A percentile compares a stretch with the other conserved stretches of the same genome.
phyloP scores from a whole-genome alignment of 1,140 invertebrate genomes.

The Panonychus citri region DNA sequence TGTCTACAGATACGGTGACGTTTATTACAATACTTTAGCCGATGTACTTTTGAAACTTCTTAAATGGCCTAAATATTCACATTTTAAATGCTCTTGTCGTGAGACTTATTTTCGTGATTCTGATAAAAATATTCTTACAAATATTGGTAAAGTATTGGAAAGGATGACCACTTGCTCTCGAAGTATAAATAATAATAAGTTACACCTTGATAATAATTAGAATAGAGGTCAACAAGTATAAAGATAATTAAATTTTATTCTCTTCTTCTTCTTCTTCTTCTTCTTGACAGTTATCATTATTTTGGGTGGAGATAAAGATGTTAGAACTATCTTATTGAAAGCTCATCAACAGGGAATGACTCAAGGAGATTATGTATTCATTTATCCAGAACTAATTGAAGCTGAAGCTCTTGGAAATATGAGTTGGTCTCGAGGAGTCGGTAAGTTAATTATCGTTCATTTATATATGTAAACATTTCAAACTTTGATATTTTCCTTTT shows the following conservation, averaged over 20 bases:
- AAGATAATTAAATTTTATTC: too few relatives aligned
- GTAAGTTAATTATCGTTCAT: slow-evolving; percentile 10
- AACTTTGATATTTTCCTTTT: too few relatives aligned
- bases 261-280: too few relatives aligned
- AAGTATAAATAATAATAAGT: slow-evolving; percentile 9
- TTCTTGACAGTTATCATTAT: slow-evolving; percentile 13
- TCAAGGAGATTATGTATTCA: slow-evolving; percentile 92
- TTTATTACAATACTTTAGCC: slow-evolving; percentile 14
- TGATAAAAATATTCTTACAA: slow-evolving; percentile 12
- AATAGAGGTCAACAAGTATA: too few relatives aligned
- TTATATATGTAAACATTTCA: too few relatives aligned
- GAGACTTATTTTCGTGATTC: slow-evolving; percentile 9
- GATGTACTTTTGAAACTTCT: slow-evolving; percentile 8
- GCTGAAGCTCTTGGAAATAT: slow-evolving; percentile 26
- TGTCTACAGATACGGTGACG: slow-evolving; percentile 12
- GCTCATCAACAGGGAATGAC: slow-evolving; percentile 83
- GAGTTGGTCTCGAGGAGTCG: slow-evolving; percentile 13
- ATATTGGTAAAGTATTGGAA: slow-evolving; percentile 11
- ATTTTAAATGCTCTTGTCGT: slow-evolving; percentile 10
- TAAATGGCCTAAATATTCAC: neutral
- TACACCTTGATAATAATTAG: too few relatives aligned
- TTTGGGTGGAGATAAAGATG: slow-evolving; percentile 20
- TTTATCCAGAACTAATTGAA: slow-evolving; percentile 84
- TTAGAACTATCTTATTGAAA: slow-evolving; percentile 65
- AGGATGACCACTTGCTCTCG: slow-evolving; percentile 12